phyloP scores from a whole-genome alignment of 2,888 invertebrate species.

The Hanleya hanleyi region DNA sequence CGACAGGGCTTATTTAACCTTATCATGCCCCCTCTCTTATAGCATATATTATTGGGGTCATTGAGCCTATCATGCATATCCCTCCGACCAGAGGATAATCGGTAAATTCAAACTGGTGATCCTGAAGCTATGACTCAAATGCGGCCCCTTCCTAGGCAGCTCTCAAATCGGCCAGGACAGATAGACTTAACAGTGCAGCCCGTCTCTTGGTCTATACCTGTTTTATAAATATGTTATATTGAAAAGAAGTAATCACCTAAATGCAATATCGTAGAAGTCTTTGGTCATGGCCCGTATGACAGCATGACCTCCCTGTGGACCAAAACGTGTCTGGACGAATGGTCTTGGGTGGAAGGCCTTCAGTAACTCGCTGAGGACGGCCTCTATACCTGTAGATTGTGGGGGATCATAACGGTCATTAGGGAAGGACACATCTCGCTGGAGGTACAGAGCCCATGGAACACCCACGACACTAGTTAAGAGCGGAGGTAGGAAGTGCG shows the following conservation, averaged over 20 bases:
- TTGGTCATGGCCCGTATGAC: constrained; percentile 28
- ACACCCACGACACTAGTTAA: background rate
- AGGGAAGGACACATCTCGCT: background rate
- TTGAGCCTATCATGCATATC: too few species aligned
- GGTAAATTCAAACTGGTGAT: too few species aligned
- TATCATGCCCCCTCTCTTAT: too few species aligned
- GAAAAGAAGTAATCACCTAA: constrained; percentile 20
- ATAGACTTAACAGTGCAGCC: too few species aligned
- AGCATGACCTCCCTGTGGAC: constrained; percentile 37
- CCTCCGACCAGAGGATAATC: too few species aligned
- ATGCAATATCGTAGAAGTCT: constrained; percentile 27
- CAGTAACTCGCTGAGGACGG: constrained; percentile 31
- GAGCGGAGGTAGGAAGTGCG: background rate
- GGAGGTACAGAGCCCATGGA: background rate
- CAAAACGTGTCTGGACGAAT: constrained; percentile 41
- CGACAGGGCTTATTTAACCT: too few species aligned
- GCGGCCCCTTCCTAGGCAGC: too few species aligned
- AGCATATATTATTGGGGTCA: too few species aligned
- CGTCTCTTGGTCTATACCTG: too few species aligned
- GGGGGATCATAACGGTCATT: constrained; percentile 31
- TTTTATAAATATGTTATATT: background rate
- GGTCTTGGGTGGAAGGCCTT: constrained; percentile 48
- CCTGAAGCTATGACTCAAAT: too few species aligned
- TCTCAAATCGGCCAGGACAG: too few species aligned
- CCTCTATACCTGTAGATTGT: constrained; percentile 19